These are phyloP conservation scores for Synergus itoensis DNA, from an alignment of 2,888 invertebrate species.

Conservation along the genomic window DNA sequence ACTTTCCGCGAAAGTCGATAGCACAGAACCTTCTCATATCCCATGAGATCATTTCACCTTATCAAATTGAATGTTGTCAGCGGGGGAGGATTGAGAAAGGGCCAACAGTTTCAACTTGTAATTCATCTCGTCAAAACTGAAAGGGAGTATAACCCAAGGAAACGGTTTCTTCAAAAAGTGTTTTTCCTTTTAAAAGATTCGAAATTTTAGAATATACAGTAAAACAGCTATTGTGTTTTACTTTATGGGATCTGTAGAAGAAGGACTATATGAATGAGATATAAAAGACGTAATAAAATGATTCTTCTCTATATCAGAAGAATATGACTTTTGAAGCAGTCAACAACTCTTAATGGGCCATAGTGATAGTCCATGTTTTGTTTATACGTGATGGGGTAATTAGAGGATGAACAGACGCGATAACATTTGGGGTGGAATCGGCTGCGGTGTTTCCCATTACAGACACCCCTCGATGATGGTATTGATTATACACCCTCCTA, in stretches of 20 bases:
- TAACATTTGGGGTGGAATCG: conserved; percentile 54
- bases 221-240: no score
- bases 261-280: not conserved
- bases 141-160: not conserved
- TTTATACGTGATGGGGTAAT: conserved; percentile 52
- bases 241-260: not conserved
- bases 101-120: not conserved
- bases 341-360: conserved; percentile 11
- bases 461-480: conserved; percentile 68
- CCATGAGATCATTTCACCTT: conserved; percentile 28
- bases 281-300: not conserved
- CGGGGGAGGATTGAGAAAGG: conserved; percentile 16
- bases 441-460: conserved; percentile 67
- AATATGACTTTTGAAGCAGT: conserved; percentile 33
- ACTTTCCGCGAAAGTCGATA: conserved; percentile 55
- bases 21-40: conserved; percentile 31
- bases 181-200: no score
- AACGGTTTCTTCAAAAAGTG: not conserved
- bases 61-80: conserved; percentile 15
- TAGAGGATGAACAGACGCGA: conserved; percentile 50
- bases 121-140: conserved; percentile 3
- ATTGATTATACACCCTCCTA: conserved; percentile 73
- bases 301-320: no score
- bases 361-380: conserved; percentile 40
- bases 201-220: no score